Evolutionary conservation across 2,797 vertebrate genomes (phyloP).

Genomic region (Sebastes iracundus): DNA sequence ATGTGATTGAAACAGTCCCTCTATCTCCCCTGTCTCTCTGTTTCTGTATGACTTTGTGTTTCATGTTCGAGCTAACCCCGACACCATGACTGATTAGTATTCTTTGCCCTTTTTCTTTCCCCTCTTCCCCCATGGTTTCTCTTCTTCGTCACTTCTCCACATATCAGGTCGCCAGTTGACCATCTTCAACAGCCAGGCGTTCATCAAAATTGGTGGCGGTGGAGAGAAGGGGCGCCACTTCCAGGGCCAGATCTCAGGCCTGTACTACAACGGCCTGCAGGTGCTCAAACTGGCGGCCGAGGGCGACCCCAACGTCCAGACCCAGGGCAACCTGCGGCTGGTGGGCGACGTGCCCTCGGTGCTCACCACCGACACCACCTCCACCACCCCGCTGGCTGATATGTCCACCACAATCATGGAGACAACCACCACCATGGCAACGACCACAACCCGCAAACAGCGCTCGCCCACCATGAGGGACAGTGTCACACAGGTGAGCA

Average conservation of each 20-base stretch:
- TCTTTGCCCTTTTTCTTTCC: conserved; percentile 35
- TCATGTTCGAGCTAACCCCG: conserved; percentile 19
- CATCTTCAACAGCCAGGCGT: conserved; percentile 97
- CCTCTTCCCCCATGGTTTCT: conserved; percentile 39
- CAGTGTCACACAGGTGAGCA: conserved; percentile 91
- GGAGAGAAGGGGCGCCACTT: conserved; percentile 93
- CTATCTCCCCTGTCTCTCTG: conserved; percentile 18
- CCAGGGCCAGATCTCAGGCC: conserved; percentile 96
- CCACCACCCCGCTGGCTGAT: conserved; percentile 92
- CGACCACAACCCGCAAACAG: conserved; percentile 93
- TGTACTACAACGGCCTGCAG: conserved; percentile 97
- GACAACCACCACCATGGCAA: conserved; percentile 96
- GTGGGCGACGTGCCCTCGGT: conserved; percentile 93
- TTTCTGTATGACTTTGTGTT: conserved; percentile 26
- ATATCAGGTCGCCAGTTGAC: conserved; percentile 93
- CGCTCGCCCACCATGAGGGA: conserved; percentile 94
- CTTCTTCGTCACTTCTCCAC: neutral
- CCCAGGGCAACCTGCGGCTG: conserved; percentile 92
- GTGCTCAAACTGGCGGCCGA: conserved; percentile 94
- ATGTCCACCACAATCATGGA: conserved; percentile 98
- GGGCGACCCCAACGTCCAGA: conserved; percentile 91
- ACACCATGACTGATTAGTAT: conserved; percentile 54
- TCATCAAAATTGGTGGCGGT: conserved; percentile 90
- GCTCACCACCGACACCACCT: conserved; percentile 91
- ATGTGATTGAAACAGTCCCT: conserved; percentile 48